Base-by-base conservation (phyloP, 2,888 invertebrate genomes). In the Lamellibrachia columna region DNA sequence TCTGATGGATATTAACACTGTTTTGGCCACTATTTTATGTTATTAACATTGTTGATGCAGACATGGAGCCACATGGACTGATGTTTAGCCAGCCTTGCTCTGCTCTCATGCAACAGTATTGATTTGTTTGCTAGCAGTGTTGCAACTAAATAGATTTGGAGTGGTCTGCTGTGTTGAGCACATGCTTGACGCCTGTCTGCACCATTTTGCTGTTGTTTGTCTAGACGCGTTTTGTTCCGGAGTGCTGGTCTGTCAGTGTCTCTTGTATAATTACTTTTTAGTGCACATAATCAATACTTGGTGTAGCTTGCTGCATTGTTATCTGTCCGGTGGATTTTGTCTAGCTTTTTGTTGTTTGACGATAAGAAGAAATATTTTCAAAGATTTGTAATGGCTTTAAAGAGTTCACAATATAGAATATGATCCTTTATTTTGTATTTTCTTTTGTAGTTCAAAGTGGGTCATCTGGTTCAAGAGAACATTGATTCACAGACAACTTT, bases 171-270 rank as follows among this genome's bases (percentile, higher is more conserved):
- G 75, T 75, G 75, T 11, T 75, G 75, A 22, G 22, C 58, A 58
- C 58, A 58, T 58, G 58, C 58, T 8, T 58, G 75, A 75, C 6
- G 75, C 22, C 75, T 75, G 75, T 75, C 75, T 75, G 75, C 75
- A 75, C n/a, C 75, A 75, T 75, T 75, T 22, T 75, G 75, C 75
- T 6, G 22, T 75, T 75, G 75, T 75, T 75, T 75, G 75, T 75
- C 75, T 75, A 75, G 75, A 75, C 75, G 22, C 75, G 75, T 75
- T 75, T 75, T 75, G 75, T 75, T 75, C 75, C 22, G 75, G 75
- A 2, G 75, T n/a, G 75, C 75, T 75, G 75, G 75, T 6, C 22
- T 75, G 75, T 75, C 75, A 15, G 75, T 6, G 22, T 22, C 75
- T 75, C 75, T 75, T 75, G 22, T 75, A 75, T n/a, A 75, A 75